Evolutionary conservation across 2,888 invertebrate genomes (phyloP).

Genomic region (Pachymerium ferrugineum): DNA sequence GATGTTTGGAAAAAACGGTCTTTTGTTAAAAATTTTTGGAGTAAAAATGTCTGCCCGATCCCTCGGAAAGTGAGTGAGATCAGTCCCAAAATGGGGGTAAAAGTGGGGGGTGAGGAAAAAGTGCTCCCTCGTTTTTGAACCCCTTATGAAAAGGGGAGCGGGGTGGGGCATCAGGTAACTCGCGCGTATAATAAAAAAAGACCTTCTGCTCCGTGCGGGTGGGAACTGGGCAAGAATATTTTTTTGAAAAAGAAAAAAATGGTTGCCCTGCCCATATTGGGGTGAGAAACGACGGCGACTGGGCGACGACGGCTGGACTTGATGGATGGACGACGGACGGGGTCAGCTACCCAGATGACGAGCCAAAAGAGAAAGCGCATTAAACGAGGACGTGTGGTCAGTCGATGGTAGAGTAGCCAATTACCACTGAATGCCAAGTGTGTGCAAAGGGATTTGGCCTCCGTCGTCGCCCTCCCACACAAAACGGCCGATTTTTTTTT

Average conservation of each 20-base stretch:
- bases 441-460: not conserved
- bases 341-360: not conserved
- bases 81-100: constrained; percentile 1
- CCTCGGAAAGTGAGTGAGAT: not conserved
- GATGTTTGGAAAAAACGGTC: not conserved
- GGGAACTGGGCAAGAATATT: constrained; percentile 18
- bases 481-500: constrained; percentile 5
- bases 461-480: no score
- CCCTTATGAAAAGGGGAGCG: constrained; percentile 6
- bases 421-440: not conserved
- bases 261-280: not conserved
- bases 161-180: constrained; percentile 18
- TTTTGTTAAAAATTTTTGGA: constrained; percentile 4
- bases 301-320: constrained; percentile 18
- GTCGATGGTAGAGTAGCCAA: not conserved
- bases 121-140: constrained; percentile 18
- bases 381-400: not conserved
- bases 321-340: constrained; percentile 3
- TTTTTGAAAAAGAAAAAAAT: not conserved
- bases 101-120: not conserved
- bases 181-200: constrained; percentile 1
- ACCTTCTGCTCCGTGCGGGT: not conserved
- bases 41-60: not conserved
- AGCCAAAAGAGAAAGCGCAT: not conserved
- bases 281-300: constrained; percentile 16